Evolutionary conservation across 1,140 invertebrate species (phyloP), one percentile per base, ranked within the genome.

Genomic region (Cheumatopsyche charites): DNA sequence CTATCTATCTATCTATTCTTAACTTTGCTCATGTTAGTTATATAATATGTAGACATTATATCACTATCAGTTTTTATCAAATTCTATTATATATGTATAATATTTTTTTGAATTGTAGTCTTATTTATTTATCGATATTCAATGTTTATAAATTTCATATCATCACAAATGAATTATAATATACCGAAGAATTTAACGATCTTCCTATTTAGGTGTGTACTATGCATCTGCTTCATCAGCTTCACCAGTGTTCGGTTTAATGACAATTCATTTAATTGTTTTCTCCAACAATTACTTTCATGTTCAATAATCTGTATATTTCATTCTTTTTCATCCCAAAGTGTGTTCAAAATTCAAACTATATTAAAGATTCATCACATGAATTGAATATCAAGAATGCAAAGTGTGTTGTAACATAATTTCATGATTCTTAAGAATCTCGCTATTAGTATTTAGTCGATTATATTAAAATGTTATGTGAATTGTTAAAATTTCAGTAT

Each of bases 121-220:
- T 15, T 47, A 47, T 47, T 3, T 21, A 55, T 21, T 55, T 55
- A 55, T 55, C 15, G 19, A 21, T 19, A 25, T 55, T 11, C 45
- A n/a, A n/a, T n/a, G n/a, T n/a, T n/a, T n/a, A 9, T 43, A 43
- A 43, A 9, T 43, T 43, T 9, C 42, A 43, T 43, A 9, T 43
- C n/a, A 9, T 43, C 42, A 43, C n/a, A 9, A 43, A n/a, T n/a
- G n/a, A n/a, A n/a, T 4, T 36, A 36, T 36, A 36, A 36, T 36
- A 36, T 36, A 73, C 13, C 62, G 49, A 69, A 67, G 71, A 63
- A 75, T 70, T 42, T 15, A 72, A 73, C 9, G 17, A 42, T 72
- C 67, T 72, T 72, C 71, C 74, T 73, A 75, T 75, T 52, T 68
- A 75, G 74, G 74, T 75, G 58, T 47, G 36, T 73, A 49, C 74